These are phyloP conservation scores for Axea sp. DNA, from an alignment of 2,888 invertebrate species.

Conservation along the genomic window DNA sequence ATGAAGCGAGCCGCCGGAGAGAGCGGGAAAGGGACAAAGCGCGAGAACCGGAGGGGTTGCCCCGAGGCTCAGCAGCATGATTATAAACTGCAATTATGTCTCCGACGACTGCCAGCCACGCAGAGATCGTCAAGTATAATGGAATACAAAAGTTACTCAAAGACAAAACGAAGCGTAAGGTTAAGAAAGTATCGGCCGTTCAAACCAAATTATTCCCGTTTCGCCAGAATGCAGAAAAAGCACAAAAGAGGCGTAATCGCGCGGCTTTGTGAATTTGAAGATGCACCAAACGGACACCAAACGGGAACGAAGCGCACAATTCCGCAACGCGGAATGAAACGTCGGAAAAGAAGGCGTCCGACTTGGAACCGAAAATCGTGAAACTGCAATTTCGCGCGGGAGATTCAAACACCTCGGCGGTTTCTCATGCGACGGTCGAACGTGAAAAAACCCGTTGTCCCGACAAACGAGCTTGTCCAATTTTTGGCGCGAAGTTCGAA, in stretches of 20 bases:
- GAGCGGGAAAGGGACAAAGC: slow-evolving; percentile 40
- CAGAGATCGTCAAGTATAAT: slow-evolving; percentile 71
- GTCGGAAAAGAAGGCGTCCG: too few relatives aligned
- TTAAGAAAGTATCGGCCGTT: slow-evolving; percentile 39
- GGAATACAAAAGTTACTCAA: slow-evolving; percentile 62
- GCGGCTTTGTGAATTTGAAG: slow-evolving; percentile 37
- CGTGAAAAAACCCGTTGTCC: too few relatives aligned
- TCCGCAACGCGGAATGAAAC: too few relatives aligned
- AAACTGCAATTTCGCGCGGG: too few relatives aligned
- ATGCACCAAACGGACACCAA: slow-evolving; percentile 48
- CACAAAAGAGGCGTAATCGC: slow-evolving; percentile 48
- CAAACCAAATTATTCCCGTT: slow-evolving; percentile 46
- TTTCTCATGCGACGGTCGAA: too few relatives aligned
- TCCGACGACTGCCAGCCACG: slow-evolving; percentile 71
- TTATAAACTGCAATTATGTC: slow-evolving; percentile 77
- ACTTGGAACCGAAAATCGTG: too few relatives aligned
- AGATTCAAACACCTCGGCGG: too few relatives aligned
- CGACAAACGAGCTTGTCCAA: too few relatives aligned
- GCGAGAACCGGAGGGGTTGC: slow-evolving; percentile 60
- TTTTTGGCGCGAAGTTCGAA: too few relatives aligned
- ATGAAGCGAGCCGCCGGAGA: slow-evolving; percentile 27
- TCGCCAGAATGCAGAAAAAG: slow-evolving; percentile 40
- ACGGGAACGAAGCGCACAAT: too few relatives aligned
- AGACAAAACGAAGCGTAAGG: slow-evolving; percentile 43
- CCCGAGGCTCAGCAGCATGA: slow-evolving; percentile 70